Evolutionary conservation across 2,113 vertebrate species (phyloP).

Genomic region (Probosciger aterrimus): DNA sequence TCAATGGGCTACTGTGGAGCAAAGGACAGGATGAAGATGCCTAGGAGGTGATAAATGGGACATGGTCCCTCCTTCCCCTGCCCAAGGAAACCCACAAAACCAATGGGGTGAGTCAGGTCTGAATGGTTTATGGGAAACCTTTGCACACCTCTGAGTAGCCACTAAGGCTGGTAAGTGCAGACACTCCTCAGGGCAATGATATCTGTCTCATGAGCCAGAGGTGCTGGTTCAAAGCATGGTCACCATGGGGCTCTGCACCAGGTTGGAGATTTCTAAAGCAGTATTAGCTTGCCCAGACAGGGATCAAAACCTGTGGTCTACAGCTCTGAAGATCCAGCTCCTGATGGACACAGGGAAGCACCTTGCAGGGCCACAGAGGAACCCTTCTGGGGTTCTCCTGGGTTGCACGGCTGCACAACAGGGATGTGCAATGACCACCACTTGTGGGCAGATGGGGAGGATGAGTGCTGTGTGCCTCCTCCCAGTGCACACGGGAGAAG

Average conservation of each 20-base stretch:
- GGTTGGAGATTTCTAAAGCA: background rate
- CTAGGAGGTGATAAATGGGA: accelerated
- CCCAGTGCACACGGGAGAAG: accelerated
- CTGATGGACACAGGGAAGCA: background rate
- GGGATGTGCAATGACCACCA: background rate
- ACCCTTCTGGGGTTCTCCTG: background rate
- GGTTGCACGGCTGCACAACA: background rate
- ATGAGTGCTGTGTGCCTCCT: accelerated
- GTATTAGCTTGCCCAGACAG: background rate
- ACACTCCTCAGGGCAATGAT: background rate
- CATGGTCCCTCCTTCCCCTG: background rate
- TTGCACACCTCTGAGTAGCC: background rate
- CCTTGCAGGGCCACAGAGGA: background rate
- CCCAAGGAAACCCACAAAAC: background rate
- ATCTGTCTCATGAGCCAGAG: background rate
- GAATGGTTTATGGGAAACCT: background rate
- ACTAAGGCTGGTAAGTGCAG: background rate
- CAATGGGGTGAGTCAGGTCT: background rate
- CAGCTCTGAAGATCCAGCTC: background rate
- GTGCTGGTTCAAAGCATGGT: background rate
- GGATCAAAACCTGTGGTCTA: background rate
- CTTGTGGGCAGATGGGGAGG: background rate
- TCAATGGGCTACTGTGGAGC: background rate
- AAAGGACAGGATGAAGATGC: background rate
- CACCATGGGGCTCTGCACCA: background rate